Evolutionary conservation across 2,113 vertebrate genomes (phyloP).

Genomic region (Apeltes quadracus): DNA sequence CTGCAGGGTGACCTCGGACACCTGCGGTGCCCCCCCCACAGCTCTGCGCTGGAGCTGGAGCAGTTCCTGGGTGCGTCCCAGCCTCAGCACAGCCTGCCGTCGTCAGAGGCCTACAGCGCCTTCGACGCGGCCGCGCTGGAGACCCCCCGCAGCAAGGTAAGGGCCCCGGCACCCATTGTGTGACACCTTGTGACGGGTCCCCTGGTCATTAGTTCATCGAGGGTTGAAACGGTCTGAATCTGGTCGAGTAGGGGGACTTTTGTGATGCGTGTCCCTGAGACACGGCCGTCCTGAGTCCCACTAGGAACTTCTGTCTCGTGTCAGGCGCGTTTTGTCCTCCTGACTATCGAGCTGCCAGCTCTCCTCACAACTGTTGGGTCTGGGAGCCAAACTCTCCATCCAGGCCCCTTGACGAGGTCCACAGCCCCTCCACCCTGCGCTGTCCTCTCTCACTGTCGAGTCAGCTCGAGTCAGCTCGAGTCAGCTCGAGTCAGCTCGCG

Average conservation of each 20-base stretch:
- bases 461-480: too few species aligned
- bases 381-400: conserved; percentile 1
- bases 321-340: not conserved
- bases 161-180: too few species aligned
- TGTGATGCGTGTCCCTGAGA: not conserved
- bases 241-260: not conserved
- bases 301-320: conserved; percentile 5
- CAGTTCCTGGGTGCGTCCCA: conserved; percentile 60
- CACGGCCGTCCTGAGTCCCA: not conserved
- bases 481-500: conserved; percentile 56
- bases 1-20: conserved; percentile 41
- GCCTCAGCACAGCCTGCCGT: conserved; percentile 40
- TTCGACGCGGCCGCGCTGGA: conserved; percentile 48
- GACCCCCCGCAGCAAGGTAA: conserved; percentile 68
- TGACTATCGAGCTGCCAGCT: conserved; percentile 12
- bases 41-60: conserved; percentile 61
- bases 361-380: conserved; percentile 26
- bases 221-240: too few species aligned
- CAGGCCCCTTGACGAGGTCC: not conserved
- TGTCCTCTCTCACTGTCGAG: conserved; percentile 54
- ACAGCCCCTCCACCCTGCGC: conserved; percentile 14
- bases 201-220: too few species aligned
- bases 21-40: conserved; percentile 52
- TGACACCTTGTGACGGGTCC: too few species aligned
- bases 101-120: conserved; percentile 54